A percentile compares a stretch with the other conserved stretches of the same genome.
Conservation (phyloP, 2,113 vertebrate genomes). For the Perca schrenkii region DNA sequence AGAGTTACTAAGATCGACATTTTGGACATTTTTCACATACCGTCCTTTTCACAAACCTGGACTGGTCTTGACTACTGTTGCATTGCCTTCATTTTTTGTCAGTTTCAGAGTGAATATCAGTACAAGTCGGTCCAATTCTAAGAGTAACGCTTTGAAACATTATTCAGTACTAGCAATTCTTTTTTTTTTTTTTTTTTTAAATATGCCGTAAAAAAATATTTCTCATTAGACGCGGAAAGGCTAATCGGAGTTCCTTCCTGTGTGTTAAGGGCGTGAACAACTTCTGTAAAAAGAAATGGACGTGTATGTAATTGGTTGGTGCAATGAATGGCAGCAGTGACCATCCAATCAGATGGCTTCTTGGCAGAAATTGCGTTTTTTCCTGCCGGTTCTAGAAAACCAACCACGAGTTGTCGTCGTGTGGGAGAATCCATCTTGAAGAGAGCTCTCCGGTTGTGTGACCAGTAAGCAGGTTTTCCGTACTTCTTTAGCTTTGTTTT, state of each 20-base stretch:
- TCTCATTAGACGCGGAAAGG: slow-evolving; percentile 13
- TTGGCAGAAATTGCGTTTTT: slow-evolving; percentile 60
- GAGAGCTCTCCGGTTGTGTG: slow-evolving; percentile 78
- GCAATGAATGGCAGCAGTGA: slow-evolving; percentile 40
- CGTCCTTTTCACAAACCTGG: neutral
- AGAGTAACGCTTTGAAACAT: neutral
- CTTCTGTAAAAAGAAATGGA: slow-evolving; percentile 19
- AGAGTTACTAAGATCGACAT: neutral
- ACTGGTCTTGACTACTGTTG: neutral
- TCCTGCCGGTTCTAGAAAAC: slow-evolving; percentile 83
- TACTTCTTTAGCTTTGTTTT: slow-evolving; percentile 38
- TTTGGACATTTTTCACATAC: neutral
- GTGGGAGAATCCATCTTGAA: slow-evolving; percentile 86
- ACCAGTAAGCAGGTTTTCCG: slow-evolving; percentile 67
- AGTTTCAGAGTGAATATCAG: too few relatives aligned
- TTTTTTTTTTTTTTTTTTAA: neutral
- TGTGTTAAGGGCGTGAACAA: slow-evolving; percentile 43
- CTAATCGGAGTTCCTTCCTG: slow-evolving; percentile 52
- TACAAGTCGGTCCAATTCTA: too few relatives aligned
- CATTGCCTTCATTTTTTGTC: neutral
- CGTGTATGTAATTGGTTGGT: slow-evolving; percentile 48
- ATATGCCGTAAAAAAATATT: neutral
- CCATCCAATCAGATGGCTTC: slow-evolving; percentile 63
- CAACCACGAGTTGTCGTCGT: slow-evolving; percentile 84
- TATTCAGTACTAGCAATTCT: neutral